Conservation (phyloP, 1,140 invertebrate species). For the Thaumetopoea pityocampa region DNA sequence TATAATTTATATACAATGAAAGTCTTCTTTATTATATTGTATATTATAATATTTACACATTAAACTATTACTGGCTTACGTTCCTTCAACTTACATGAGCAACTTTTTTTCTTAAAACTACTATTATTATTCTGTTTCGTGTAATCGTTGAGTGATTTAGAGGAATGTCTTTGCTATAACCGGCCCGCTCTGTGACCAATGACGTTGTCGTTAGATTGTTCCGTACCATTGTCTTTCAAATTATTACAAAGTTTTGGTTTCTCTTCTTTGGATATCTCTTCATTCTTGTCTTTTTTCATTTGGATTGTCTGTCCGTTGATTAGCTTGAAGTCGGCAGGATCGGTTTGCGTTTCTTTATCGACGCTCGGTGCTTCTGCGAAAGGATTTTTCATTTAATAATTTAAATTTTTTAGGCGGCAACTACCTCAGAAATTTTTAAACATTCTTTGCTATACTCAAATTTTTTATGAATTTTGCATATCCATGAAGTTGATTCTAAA, state of each 20-base stretch:
- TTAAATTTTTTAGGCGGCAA: background rate
- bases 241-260: conserved; percentile 20
- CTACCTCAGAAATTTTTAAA: too few species aligned
- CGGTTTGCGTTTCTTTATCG: conserved; percentile 58
- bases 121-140: conserved; percentile 37
- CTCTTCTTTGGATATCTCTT: conserved; percentile 22
- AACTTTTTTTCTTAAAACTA: conserved; percentile 54
- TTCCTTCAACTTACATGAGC: conserved; percentile 57
- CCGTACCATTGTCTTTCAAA: conserved; percentile 11
- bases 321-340: conserved; percentile 48
- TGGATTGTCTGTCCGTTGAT: conserved; percentile 47
- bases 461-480: background rate
- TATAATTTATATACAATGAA: conserved; percentile 10
- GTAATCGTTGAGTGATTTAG: conserved; percentile 47
- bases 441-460: background rate
- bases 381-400: too few species aligned
- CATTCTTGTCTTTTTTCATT: conserved; percentile 29
- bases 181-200: conserved; percentile 37
- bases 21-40: conserved; percentile 7
- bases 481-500: background rate
- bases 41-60: conserved; percentile 11
- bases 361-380: conserved; percentile 45
- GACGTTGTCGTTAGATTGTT: conserved; percentile 16
- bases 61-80: conserved; percentile 51
- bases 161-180: conserved; percentile 64